Evolutionary conservation across 2,113 vertebrate genomes (phyloP), one percentile per base, ranked within the genome.

Genomic region (Bufo bufo): DNA sequence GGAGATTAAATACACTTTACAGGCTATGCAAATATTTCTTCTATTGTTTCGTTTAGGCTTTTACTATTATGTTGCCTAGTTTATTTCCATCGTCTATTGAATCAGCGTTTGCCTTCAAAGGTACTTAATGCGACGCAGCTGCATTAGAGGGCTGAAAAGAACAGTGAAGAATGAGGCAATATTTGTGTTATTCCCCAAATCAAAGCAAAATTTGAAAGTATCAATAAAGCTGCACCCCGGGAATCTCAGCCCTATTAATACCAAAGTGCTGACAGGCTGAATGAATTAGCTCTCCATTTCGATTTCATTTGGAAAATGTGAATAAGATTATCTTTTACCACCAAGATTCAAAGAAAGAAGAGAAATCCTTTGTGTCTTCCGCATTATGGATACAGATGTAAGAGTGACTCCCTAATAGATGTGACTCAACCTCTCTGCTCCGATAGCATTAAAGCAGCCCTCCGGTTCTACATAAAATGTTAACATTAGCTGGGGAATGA

Each of bases 121-220:
- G 45, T 50, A 85, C 1, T 75, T 85, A 58, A 92, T 72, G 63
- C 54, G 84, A 82, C 17, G 88, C 87, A 88, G 90, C n/a, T 84
- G 91, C 58, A 89, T 89, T 84, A 90, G 81, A 93, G 82, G 47
- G 89, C 90, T n/a, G 81, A 59, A 91, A 89, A 52, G 71, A 90
- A 50, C 58, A 88, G 33, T 59, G 89, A 92, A 92, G 92, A 91
- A 91, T 92, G 85, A 92, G 63, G 89, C 91, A 89, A 90, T 91
- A 92, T 91, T 91, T 93, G 49, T 90, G 85, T 89, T 94, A 83
- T 75, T 92, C 49, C 59, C 90, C 78, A 92, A 92, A 92, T 91
- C 88, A 93, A 93, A 92, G 87, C 45, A 6, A 91, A 92, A 92
- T 90, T 82, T 90, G 23, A 90, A 93, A 91, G 23, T 87, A 91